Evolutionary conservation across 2,888 invertebrate species (phyloP), one percentile per base, ranked within the genome.

Genomic region (Nomada hirtipes): DNA sequence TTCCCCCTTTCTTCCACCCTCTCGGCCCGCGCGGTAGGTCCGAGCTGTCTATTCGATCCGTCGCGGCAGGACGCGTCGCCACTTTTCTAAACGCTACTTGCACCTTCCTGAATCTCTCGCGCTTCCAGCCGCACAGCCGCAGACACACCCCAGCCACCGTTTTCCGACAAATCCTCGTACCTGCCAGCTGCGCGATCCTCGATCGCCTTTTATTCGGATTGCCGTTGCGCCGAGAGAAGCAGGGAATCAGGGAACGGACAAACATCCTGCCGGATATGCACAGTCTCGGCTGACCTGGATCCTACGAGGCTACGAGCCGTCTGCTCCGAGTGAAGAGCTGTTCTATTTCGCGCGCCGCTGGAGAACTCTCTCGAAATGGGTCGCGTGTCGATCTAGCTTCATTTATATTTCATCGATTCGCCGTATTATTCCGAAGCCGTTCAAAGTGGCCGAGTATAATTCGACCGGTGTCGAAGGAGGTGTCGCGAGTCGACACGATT

Each of bases 311-410:
- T 53, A 2, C n/a, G 36, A 20, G 44, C 70, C 60, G 67, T 61
- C 60, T 36, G 53, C 23, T 36, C 42, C 53, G 55, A 61, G 11
- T 10, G 55, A 68, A 36, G 18, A 44, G 50, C 44, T 61, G 72
- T 65, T 80, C 72, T 75, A 75, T 82, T 72, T 82, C 70, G 18
- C 63, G 70, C 72, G 57, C 18, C 36, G 15, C 50, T 11, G 42
- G 52, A 59, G 52, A 55, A 26, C 57, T 9, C 9, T 36, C 11
- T 55, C n/a, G 57, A 82, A 82, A 82, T 79, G 67, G 82, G 84
- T 82, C 82, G 67, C 52, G 69, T 44, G 84, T 79, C 79, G 67
- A 76, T 82, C 76, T 73, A 26, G 73, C 18, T 15, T 67, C 65
- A 50, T 53, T 78, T 72, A 36, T 36, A 36, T 36, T 71, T 68